Conservation (phyloP, 1,140 invertebrate species). For the Microplitis mediator region DNA sequence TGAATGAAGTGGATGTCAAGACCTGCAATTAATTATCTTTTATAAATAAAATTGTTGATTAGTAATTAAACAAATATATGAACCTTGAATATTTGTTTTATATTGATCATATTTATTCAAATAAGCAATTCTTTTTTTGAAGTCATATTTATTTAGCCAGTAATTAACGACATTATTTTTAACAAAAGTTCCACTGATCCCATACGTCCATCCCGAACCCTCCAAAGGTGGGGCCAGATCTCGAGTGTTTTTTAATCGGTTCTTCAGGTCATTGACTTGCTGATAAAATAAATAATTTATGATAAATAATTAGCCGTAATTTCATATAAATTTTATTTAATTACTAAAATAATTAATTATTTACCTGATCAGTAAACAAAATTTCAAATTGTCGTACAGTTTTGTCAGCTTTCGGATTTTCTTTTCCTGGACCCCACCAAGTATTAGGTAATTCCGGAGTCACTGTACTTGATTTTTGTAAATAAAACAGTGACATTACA, state of each 20-base stretch:
- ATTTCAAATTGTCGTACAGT: slow-evolving; percentile 61
- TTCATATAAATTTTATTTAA: neutral
- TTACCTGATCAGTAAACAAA: slow-evolving; percentile 61
- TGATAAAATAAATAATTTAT: neutral
- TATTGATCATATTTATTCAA: slow-evolving; percentile 78
- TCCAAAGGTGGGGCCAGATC: slow-evolving; percentile 69
- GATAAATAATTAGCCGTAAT: too few species aligned
- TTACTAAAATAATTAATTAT: slow-evolving; percentile 13
- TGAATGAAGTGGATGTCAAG: slow-evolving; percentile 79
- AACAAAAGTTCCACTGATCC: slow-evolving; percentile 75
- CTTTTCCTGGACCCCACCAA: slow-evolving; percentile 63
- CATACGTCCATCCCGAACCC: slow-evolving; percentile 75
- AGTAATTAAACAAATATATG: slow-evolving; percentile 26
- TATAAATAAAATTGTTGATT: too few species aligned
- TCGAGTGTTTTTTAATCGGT: slow-evolving; percentile 64
- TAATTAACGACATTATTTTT: slow-evolving; percentile 69
- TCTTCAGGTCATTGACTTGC: slow-evolving; percentile 64
- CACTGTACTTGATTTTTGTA: slow-evolving; percentile 29
- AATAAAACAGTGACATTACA: slow-evolving; percentile 21
- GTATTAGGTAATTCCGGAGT: slow-evolving; percentile 34
- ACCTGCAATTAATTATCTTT: slow-evolving; percentile 54
- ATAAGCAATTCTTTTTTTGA: slow-evolving; percentile 69
- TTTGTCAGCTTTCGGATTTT: slow-evolving; percentile 46
- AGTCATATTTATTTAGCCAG: slow-evolving; percentile 78
- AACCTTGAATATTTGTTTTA: slow-evolving; percentile 73